Base-by-base conservation (phyloP, 2,797 vertebrate species). In the Notoglanidium macrostoma region DNA sequence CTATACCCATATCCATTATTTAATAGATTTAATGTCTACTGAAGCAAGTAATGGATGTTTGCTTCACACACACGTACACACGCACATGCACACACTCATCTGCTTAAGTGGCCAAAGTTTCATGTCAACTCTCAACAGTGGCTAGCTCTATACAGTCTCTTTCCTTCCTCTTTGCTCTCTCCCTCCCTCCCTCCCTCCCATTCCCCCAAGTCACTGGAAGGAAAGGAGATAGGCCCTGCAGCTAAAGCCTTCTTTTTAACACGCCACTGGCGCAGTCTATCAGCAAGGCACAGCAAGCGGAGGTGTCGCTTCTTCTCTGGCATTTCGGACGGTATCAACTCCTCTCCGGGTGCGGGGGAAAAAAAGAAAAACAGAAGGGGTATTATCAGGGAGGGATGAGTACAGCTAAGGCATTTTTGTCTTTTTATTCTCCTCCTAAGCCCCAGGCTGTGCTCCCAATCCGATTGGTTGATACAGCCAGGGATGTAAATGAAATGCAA, bases 401-500 rank as follows among this genome's bases (percentile, higher is more conserved):
- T 96, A 95, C 94, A 95, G 95, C 95, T 94, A 95, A 96, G 95
- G 95, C 96, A 96, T 96, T 96, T 90, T 96, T 95, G 94, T 96
- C 95, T 96, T 95, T 96, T 96, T 96, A 96, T 96, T 96, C 95
- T 95, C 94, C 94, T 96, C 94, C 96, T 96, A 96, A 96, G 95
- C 95, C 95, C 93, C 94, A 94, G 95, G 96, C 95, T 96, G 96
- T 96, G 95, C 95, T 96, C 96, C 95, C 96, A 96, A 96, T 96
- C 96, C 96, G 97, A 96, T 97, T 98, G 97, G 96, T 97, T 95
- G 96, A 96, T 96, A 96, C 96, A 96, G 97, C 96, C 97, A 97
- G 92, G 97, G 96, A 98, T 98, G 97, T 97, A 98, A 98, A 98
- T 98, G 96, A 98, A 97, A 97, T 97, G 96, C 96, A 97, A 97